Percentiles rank a stretch among this genome's conserved stretches.
These are phyloP conservation scores for Acronicta psi DNA, from an alignment of 2,888 invertebrate species.

Conservation along the genomic window DNA sequence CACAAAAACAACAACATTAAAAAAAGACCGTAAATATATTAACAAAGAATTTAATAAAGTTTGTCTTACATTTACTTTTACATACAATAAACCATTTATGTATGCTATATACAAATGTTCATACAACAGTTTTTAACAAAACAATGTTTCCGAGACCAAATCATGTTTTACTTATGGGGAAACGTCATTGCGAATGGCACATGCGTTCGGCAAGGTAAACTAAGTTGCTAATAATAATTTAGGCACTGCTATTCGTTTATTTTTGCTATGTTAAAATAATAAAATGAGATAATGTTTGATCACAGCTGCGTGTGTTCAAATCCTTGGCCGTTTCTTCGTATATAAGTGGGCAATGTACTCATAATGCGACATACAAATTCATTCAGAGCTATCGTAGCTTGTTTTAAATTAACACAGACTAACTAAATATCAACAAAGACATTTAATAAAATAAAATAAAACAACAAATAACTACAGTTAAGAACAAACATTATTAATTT, in stretches of 20 bases:
- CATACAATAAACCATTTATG: conserved; percentile 68
- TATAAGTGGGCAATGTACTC: conserved; percentile 6
- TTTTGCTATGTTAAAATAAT: conserved; percentile 12
- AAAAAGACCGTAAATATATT: conserved; percentile 64
- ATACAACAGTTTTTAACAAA: conserved; percentile 64
- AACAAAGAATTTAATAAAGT: conserved; percentile 87
- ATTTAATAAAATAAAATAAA: no score
- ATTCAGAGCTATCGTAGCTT: background rate
- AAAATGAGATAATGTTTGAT: conserved; percentile 17
- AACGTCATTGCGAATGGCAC: conserved; percentile 42
- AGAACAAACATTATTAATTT: no score
- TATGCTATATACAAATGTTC: conserved; percentile 74
- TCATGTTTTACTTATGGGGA: conserved; percentile 22
- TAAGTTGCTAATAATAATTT: conserved; percentile 28
- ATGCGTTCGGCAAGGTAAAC: conserved; percentile 17
- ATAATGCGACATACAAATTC: background rate
- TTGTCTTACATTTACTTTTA: conserved; percentile 77
- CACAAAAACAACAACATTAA: conserved; percentile 48
- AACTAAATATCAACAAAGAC: no score
- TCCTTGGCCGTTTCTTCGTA: conserved; percentile 8
- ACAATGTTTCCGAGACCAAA: conserved; percentile 49
- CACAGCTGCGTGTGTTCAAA: conserved; percentile 30
- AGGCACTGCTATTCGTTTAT: conserved; percentile 57
- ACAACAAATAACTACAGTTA: no score
- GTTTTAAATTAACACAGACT: background rate